Conservation (phyloP, 1,140 invertebrate genomes). For the Rhopalosiphum padi region DNA sequence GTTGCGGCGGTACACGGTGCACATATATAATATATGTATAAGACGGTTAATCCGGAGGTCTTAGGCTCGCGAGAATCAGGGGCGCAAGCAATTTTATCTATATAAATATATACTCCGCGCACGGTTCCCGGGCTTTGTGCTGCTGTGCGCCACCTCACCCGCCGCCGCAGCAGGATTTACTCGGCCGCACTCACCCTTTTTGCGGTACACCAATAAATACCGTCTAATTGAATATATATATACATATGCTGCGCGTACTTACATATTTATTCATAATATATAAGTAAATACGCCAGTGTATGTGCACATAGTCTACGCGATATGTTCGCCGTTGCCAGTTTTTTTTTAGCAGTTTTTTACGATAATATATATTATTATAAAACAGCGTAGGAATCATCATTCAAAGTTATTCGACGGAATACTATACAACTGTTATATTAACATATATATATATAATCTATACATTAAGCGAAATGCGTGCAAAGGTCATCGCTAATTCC, state of each 20-base stretch:
- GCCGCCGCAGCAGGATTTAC: neutral
- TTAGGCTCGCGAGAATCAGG: conserved; percentile 51
- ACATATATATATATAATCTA: too few species aligned
- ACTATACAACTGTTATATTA: neutral
- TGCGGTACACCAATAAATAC: conserved; percentile 38
- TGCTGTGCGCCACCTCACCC: neutral
- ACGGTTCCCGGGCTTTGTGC: neutral
- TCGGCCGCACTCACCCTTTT: neutral
- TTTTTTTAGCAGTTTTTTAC: neutral
- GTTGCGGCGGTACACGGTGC: neutral
- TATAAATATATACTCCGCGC: neutral
- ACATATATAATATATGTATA: conserved; percentile 8
- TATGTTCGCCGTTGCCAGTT: neutral
- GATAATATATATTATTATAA: too few species aligned
- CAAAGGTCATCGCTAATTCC: neutral
- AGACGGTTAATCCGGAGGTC: conserved; percentile 53
- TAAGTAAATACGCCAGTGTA: neutral
- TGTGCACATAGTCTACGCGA: neutral
- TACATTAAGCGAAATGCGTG: neutral
- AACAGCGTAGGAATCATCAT: neutral
- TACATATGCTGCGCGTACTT: neutral
- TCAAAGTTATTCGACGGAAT: neutral
- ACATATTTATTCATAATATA: neutral
- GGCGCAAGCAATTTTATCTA: conserved; percentile 28
- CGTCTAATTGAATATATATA: conserved; percentile 44